Conservation (phyloP, 2,797 vertebrate genomes). For the Cuniculus paca region DNA sequence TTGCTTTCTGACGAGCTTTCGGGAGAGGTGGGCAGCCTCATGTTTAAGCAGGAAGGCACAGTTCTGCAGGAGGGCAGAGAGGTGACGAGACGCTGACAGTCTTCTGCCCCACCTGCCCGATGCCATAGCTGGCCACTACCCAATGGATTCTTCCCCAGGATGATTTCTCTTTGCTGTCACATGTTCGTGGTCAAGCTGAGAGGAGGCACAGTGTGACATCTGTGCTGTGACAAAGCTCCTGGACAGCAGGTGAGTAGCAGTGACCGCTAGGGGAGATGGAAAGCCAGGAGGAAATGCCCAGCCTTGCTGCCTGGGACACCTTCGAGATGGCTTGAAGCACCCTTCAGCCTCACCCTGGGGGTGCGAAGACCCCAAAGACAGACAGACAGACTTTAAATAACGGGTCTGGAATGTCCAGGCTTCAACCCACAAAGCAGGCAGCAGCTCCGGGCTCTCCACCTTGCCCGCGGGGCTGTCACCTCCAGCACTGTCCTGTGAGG, state of each 20-base stretch:
- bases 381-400: background rate
- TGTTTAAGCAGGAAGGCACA: background rate
- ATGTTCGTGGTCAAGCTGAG: background rate
- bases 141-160: background rate
- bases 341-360: background rate
- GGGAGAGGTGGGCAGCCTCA: background rate
- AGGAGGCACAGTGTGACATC: background rate
- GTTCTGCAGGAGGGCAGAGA: background rate
- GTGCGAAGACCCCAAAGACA: background rate
- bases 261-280: background rate
- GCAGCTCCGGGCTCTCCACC: background rate
- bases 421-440: background rate
- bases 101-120: background rate
- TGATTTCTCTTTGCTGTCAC: background rate
- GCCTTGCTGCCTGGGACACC: background rate
- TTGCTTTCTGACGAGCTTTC: background rate
- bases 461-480: background rate
- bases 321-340: background rate
- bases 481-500: background rate
- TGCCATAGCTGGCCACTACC: background rate
- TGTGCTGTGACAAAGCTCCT: background rate
- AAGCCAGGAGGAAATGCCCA: background rate
- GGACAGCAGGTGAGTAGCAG: background rate
- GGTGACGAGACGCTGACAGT: rapidly evolving
- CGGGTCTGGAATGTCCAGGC: background rate